Evolutionary conservation across 2,797 vertebrate genomes (phyloP).

Genomic region (Enteromius anoplus): DNA sequence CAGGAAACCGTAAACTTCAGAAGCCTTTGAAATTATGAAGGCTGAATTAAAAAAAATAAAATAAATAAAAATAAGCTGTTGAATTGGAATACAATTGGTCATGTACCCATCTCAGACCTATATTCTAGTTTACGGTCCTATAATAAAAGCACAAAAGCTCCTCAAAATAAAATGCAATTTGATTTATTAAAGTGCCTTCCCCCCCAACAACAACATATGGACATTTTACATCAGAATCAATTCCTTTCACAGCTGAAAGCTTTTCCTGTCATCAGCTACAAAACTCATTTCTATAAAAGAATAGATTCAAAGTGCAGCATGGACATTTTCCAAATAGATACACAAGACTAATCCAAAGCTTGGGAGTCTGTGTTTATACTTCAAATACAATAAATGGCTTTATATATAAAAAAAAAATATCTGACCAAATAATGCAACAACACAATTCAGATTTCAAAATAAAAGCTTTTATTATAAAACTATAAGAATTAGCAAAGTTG

Average conservation of each 20-base stretch:
- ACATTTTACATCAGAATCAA: not conserved
- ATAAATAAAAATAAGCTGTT: not conserved
- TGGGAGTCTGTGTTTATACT: not conserved
- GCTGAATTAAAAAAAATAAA: not conserved
- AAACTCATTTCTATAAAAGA: not conserved
- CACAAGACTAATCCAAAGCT: not conserved
- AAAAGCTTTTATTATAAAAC: slow-evolving; percentile 64
- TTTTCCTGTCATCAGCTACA: not conserved
- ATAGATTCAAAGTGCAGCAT: not conserved
- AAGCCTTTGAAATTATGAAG: not conserved
- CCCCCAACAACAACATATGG: not conserved
- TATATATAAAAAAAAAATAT: not conserved
- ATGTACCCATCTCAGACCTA: not conserved
- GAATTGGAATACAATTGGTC: not conserved
- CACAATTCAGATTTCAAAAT: slow-evolving; percentile 46
- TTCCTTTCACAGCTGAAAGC: slow-evolving; percentile 1
- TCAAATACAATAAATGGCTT: not conserved
- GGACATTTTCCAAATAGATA: not conserved
- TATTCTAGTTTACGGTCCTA: not conserved
- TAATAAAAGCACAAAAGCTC: not conserved
- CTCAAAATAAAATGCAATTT: not conserved
- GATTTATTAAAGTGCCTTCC: not conserved
- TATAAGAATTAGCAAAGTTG: slow-evolving; percentile 57
- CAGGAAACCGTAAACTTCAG: not conserved
- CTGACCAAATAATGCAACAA: not conserved